Base-by-base conservation (phyloP, 2,888 invertebrate species). In the Altica lythri region DNA sequence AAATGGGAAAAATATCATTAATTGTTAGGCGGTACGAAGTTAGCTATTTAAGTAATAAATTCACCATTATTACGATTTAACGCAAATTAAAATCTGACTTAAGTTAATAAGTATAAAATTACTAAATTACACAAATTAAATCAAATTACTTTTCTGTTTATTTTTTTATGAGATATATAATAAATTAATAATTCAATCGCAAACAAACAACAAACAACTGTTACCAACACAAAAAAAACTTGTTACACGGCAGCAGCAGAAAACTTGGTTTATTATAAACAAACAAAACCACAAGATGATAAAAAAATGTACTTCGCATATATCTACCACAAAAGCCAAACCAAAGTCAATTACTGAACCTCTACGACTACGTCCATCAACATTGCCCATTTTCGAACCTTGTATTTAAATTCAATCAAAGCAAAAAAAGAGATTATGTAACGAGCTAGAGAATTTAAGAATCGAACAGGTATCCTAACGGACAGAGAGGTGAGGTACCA, bases 401-500 rank as follows among this genome's bases (percentile, higher is more conserved):
- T 46, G 27, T 46, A 56, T 56, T 52, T 48, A 52, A 51, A 56
- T 56, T 57, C 57, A 55, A 60, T 60, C 50, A 57, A 57, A 55
- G 53, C 51, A 55, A 53, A 55, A 48, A 50, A 53, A 57, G 63
- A 67, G 65, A 70, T 73, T 73, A 72, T 71, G 72, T 72, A 73
- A 73, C 69, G 64, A 69, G 67, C 67, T 64, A 40, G 44, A 25
- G 40, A 46, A 68, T 61, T 65, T 65, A 61, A 66, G 69, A 70
- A 69, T 70, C 53, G 46, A 53, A 53, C 53, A 53, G 53, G 49
- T 55, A 46, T 46, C 46, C 50, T 55, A 55, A 55, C 55, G 55
- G 55, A 46, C 49, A 40, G 45, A 51, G 17, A 45, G 32, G 53
- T 34, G 44, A 48, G 48, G 30, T 49, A 40, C 48, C 40, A 13